Conservation (phyloP, 1,140 invertebrate species). For the Drosophila oshimai region DNA sequence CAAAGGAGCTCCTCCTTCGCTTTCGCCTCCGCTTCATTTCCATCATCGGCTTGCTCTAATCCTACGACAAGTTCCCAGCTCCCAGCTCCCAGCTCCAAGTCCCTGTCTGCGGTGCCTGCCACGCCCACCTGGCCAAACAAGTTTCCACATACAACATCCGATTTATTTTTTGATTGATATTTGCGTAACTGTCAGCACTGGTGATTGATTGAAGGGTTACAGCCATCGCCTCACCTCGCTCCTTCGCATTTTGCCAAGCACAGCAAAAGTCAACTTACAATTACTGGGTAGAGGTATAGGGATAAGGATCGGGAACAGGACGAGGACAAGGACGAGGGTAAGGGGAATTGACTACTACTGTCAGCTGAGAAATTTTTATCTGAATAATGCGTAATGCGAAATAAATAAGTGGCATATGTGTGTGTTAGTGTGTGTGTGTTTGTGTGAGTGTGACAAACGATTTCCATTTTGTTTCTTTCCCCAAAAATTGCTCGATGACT, state of each 20-base stretch:
- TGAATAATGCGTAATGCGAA: constrained; percentile 73
- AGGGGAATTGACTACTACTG: constrained; percentile 24
- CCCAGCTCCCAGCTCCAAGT: not conserved
- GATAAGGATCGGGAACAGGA: not conserved
- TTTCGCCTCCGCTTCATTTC: not conserved
- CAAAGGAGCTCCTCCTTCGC: constrained; percentile 6
- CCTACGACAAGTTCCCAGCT: constrained; percentile 11
- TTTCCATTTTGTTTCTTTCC: constrained; percentile 64
- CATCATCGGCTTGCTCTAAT: constrained; percentile 27
- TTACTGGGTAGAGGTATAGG: constrained; percentile 5
- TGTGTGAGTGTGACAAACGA: constrained; percentile 63
- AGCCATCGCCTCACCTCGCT: not conserved
- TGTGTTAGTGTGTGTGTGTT: not conserved
- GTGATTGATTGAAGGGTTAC: constrained; percentile 74
- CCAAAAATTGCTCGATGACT: constrained; percentile 44
- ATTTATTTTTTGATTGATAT: constrained; percentile 78
- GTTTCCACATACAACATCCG: constrained; percentile 70
- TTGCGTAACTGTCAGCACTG: constrained; percentile 74
- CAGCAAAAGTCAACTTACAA: constrained; percentile 56
- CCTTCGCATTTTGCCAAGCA: constrained; percentile 23
- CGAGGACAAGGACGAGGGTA: not conserved
- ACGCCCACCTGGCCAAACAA: constrained; percentile 64
- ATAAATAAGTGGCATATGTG: constrained; percentile 69
- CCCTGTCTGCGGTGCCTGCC: constrained; percentile 29
- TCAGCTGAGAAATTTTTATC: constrained; percentile 51